Evolutionary conservation across 2,797 vertebrate species (phyloP).

Genomic region (Lophotriccus pileatus): DNA sequence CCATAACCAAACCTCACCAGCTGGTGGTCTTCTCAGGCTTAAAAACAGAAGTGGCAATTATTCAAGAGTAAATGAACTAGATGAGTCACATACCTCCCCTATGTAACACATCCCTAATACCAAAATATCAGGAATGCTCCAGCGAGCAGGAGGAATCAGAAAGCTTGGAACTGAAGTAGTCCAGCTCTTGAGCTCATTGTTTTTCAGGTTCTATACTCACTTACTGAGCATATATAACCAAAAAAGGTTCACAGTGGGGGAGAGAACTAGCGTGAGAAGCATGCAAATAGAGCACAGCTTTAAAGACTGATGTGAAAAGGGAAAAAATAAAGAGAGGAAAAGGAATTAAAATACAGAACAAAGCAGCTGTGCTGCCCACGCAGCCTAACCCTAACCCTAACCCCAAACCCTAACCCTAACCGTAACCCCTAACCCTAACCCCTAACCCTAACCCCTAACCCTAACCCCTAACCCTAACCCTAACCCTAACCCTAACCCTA

Average conservation of each 20-base stretch:
- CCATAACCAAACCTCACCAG: not conserved
- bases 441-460: too few relatives aligned
- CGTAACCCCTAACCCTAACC: too few relatives aligned
- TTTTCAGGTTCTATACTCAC: not conserved
- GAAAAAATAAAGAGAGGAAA: not conserved
- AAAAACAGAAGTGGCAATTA: not conserved
- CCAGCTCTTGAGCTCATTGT: not conserved
- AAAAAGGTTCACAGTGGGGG: not conserved
- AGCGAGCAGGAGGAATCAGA: not conserved
- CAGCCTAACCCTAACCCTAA: too few relatives aligned
- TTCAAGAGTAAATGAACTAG: not conserved
- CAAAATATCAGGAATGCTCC: not conserved
- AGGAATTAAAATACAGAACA: not conserved
- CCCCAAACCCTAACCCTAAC: too few relatives aligned
- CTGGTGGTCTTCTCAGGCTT: not conserved
- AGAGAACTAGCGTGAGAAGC: not conserved
- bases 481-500: too few relatives aligned
- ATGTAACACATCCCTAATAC: not conserved
- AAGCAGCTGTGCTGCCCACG: not conserved
- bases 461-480: too few relatives aligned
- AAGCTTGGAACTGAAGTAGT: not conserved
- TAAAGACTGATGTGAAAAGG: not conserved
- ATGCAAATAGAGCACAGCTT: not conserved
- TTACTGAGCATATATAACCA: not conserved
- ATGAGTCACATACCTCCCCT: not conserved